phyloP scores from a whole-genome alignment of 2,797 vertebrate genomes.

The Ataeniobius toweri region DNA sequence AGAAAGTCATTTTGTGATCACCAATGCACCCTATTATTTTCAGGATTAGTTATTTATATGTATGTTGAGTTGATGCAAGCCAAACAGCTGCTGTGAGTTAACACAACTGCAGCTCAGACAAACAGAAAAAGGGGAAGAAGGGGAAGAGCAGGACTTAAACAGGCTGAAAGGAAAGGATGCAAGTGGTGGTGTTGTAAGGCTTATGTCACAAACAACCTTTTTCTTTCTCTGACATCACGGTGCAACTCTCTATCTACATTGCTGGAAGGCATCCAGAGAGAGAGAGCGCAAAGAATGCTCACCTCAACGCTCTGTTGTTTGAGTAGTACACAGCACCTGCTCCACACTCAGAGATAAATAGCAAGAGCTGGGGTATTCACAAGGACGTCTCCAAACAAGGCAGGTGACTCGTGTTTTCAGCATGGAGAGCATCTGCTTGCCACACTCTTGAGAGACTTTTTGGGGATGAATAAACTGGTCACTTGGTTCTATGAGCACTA shows the following conservation, averaged over 20 bases:
- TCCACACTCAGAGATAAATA: slow-evolving; percentile 55
- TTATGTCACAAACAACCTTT: slow-evolving; percentile 62
- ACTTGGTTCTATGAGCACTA: slow-evolving; percentile 60
- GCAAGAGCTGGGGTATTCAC: slow-evolving; percentile 24
- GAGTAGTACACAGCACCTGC: slow-evolving; percentile 55
- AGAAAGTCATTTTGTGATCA: neutral
- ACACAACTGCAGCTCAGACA: slow-evolving; percentile 23
- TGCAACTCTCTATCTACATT: slow-evolving; percentile 55
- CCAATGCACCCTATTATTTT: slow-evolving; percentile 1
- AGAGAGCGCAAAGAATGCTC: slow-evolving; percentile 61
- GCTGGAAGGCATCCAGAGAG: slow-evolving; percentile 46
- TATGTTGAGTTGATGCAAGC: slow-evolving; percentile 12
- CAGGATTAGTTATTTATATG: slow-evolving; percentile 3
- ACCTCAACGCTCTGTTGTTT: slow-evolving; percentile 48
- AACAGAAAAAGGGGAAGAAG: slow-evolving; percentile 19
- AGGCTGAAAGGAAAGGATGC: slow-evolving; percentile 10
- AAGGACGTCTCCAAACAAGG: slow-evolving; percentile 51
- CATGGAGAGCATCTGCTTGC: slow-evolving; percentile 24
- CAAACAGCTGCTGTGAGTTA: slow-evolving; percentile 25
- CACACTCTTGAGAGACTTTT: slow-evolving; percentile 34
- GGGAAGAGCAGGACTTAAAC: slow-evolving; percentile 21
- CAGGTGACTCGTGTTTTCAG: slow-evolving; percentile 33
- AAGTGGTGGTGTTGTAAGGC: slow-evolving; percentile 40
- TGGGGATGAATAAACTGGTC: slow-evolving; percentile 60
- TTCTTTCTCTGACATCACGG: slow-evolving; percentile 42